phyloP scores from a whole-genome alignment of 2,888 invertebrate genomes.

The Drosophila limbata region DNA sequence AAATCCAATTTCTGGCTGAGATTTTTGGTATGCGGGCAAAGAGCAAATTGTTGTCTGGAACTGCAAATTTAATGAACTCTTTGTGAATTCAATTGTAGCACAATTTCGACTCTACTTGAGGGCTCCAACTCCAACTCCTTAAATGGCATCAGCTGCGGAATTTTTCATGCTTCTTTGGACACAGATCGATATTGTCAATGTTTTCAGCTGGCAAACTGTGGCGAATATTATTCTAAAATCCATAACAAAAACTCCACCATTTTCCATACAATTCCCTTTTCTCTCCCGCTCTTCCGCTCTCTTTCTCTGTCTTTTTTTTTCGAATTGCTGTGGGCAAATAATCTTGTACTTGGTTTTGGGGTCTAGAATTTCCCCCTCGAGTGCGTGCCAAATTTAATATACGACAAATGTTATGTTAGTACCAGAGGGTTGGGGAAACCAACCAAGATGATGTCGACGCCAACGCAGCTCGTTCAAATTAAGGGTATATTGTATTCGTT shows the following conservation, averaged over 20 bases:
- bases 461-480: background rate
- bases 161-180: slow-evolving; percentile 14
- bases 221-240: slow-evolving; percentile 35
- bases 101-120: background rate
- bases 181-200: slow-evolving; percentile 22
- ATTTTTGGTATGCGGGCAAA: slow-evolving; percentile 30
- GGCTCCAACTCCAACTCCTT: background rate
- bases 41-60: slow-evolving; percentile 7
- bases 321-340: slow-evolving; percentile 14
- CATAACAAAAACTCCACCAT: slow-evolving; percentile 29
- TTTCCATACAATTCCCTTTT: slow-evolving; percentile 5
- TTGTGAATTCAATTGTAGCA: slow-evolving; percentile 8
- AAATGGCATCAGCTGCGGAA: background rate
- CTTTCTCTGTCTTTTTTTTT: slow-evolving; percentile 2
- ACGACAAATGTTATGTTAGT: slow-evolving; percentile 13
- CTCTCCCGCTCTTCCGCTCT: background rate
- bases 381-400: slow-evolving; percentile 25
- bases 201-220: slow-evolving; percentile 19
- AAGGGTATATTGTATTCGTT: background rate
- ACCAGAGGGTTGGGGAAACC: background rate
- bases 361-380: background rate
- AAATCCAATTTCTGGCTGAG: slow-evolving; percentile 2
- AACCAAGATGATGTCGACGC: background rate
- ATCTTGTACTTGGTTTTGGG: slow-evolving; percentile 6
- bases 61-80: slow-evolving; percentile 20